Evolutionary conservation across 2,797 vertebrate species (phyloP), one percentile per base, ranked within the genome.

Genomic region (Perodicticus potto): DNA sequence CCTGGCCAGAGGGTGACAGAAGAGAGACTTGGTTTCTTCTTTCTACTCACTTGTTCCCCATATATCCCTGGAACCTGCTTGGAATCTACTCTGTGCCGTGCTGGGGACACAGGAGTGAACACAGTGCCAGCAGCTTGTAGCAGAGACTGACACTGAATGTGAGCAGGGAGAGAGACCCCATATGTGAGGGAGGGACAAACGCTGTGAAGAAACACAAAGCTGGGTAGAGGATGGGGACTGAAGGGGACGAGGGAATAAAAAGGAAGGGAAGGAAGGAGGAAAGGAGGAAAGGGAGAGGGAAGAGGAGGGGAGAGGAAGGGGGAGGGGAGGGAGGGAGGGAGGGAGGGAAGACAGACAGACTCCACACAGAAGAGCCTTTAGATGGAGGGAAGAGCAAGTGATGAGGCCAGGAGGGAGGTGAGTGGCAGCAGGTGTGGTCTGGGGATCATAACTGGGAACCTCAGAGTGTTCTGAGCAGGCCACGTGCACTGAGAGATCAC

Each of bases 21-120:
- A 14, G 37, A 34, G 19, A 7, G 19, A 4, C 32, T 7, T 2
- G 0, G 2, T 12, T 22, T 40, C 37, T 34, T 32, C 43, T 40
- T 5, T 19, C 70, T 4, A 3, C 13, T 20, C n/a, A 5, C 22
- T 29, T 9, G 0, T 7, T 25, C 29, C 27, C 8, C 19, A 23
- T 1, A 25, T 1, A 7, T 1, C 37, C 76, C 3, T 20, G 29
- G 78, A 74, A 14, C 34, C 63, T 2, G 2, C 37, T 29, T 17
- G 19, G 80, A 78, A 12, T 32, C 57, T 2, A 2, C 43, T 32
- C n/a, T 17, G 37, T 0, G 49, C 72, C 0, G 0, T 1, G 0
- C 55, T 34, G 22, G 17, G 19, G 61, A 49, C 0, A 25, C 1
- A 27, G 59, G 40, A 1, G 55, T 3, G 53, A 37, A 34, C 7